phyloP scores from a whole-genome alignment of 1,140 invertebrate species.

The Bombus ignitus region DNA sequence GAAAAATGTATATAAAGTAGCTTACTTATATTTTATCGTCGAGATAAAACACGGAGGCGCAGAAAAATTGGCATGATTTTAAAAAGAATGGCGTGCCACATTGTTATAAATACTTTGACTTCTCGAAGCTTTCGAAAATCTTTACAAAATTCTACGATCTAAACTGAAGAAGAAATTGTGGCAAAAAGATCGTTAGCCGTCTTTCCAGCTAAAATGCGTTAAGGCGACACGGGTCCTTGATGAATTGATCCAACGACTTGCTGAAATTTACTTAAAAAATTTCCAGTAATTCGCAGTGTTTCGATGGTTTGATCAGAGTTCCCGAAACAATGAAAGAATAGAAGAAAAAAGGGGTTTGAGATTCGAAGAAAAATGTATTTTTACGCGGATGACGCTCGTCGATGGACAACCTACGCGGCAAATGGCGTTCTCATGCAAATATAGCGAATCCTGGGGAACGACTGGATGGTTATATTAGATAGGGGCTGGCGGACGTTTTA shows the following conservation, averaged over 20 bases:
- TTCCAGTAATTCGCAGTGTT: too few species aligned
- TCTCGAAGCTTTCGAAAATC: neutral
- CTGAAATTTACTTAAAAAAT: too few species aligned
- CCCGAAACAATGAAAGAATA: neutral
- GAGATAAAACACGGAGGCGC: neutral
- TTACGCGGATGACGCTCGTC: neutral
- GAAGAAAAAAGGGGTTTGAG: neutral
- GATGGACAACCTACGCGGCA: neutral
- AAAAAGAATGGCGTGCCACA: neutral
- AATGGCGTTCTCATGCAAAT: slow-evolving; percentile 41
- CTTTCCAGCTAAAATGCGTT: too few species aligned
- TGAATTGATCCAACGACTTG: too few species aligned
- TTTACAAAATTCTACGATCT: neutral
- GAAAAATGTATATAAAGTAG: neutral
- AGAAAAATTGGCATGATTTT: neutral
- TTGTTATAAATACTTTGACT: neutral
- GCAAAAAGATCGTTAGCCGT: too few species aligned
- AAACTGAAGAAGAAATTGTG: accelerated
- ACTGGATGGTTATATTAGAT: slow-evolving; percentile 17
- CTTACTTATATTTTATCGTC: neutral
- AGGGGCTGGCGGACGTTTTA: slow-evolving; percentile 44
- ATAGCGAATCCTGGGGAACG: slow-evolving; percentile 7
- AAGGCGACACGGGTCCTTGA: accelerated
- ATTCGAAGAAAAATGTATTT: slow-evolving; percentile 1
- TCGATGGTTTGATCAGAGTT: neutral